Conservation (phyloP, 2,888 invertebrate species). For the Metallyticus violacea region DNA sequence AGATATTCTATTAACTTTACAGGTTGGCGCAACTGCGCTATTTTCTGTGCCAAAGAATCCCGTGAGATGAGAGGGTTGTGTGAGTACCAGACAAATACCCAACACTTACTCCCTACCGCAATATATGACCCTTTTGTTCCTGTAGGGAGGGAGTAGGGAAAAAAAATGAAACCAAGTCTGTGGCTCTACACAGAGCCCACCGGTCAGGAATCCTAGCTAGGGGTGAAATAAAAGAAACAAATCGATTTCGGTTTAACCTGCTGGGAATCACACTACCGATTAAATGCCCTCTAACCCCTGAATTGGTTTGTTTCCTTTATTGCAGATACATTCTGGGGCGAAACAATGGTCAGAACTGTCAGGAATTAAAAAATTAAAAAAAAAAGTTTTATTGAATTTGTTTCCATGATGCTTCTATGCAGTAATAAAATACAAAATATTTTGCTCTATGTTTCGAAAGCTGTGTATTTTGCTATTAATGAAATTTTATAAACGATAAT, state of each 20-base stretch:
- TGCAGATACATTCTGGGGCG: too few species aligned
- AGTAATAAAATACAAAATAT: too few species aligned
- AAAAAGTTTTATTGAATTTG: too few species aligned
- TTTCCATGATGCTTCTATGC: too few species aligned
- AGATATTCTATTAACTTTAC: neutral
- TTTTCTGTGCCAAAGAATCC: too few species aligned
- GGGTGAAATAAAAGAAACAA: neutral
- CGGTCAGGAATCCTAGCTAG: neutral
- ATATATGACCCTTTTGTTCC: neutral
- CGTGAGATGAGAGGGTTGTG: neutral
- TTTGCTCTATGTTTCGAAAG: too few species aligned
- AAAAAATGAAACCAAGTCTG: neutral
- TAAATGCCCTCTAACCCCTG: neutral
- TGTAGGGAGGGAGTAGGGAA: neutral
- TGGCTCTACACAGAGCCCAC: neutral
- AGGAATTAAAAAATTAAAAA: too few species aligned
- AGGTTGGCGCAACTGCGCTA: too few species aligned
- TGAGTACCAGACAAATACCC: neutral
- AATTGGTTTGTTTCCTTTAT: neutral
- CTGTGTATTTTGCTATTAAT: too few species aligned
- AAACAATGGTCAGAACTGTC: too few species aligned
- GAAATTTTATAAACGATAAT: too few species aligned
- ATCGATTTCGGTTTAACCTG: neutral
- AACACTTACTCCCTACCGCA: neutral
- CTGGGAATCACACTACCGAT: neutral